Conservation (phyloP, 1,140 invertebrate genomes). For the Radopholus similis region DNA sequence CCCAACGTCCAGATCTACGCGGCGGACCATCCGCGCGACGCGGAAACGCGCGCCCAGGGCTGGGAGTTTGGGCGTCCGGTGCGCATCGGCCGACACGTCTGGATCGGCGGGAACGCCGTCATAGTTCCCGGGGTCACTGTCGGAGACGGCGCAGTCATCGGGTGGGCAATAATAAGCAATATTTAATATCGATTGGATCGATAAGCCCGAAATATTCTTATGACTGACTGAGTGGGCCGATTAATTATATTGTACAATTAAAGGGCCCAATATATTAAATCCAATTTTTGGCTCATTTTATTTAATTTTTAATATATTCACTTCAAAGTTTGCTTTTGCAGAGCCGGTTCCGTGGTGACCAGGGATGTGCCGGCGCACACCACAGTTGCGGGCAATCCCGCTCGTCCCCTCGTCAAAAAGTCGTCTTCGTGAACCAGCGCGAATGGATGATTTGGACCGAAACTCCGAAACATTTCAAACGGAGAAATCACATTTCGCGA, state of each 20-base stretch:
- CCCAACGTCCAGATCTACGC: slow-evolving; percentile 8
- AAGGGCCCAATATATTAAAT: too few relatives aligned
- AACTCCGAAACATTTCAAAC: too few relatives aligned
- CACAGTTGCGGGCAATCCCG: slow-evolving; percentile 51
- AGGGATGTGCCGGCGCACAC: slow-evolving; percentile 39
- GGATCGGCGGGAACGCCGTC: slow-evolving; percentile 46
- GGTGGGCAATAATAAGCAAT: too few relatives aligned
- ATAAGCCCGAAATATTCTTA: too few relatives aligned
- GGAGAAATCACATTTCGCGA: too few relatives aligned
- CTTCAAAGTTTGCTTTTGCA: background rate
- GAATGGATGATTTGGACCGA: too few relatives aligned
- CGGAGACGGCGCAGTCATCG: slow-evolving; percentile 45
- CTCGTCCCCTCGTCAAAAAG: too few relatives aligned
- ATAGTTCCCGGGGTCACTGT: slow-evolving; percentile 53
- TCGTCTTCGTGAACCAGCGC: too few relatives aligned
- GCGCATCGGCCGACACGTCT: slow-evolving; percentile 32
- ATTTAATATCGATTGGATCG: too few relatives aligned
- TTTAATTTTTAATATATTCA: background rate
- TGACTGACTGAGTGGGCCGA: too few relatives aligned
- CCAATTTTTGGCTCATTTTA: too few relatives aligned
- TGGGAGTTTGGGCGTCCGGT: slow-evolving; percentile 20
- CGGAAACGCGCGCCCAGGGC: slow-evolving; percentile 37
- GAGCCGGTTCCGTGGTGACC: slow-evolving; percentile 48
- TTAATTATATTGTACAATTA: too few relatives aligned
- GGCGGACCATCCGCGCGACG: slow-evolving; percentile 23